Evolutionary conservation across 1,140 invertebrate genomes (phyloP), one percentile per base, ranked within the genome.

Genomic region (Camponotus floridanus): DNA sequence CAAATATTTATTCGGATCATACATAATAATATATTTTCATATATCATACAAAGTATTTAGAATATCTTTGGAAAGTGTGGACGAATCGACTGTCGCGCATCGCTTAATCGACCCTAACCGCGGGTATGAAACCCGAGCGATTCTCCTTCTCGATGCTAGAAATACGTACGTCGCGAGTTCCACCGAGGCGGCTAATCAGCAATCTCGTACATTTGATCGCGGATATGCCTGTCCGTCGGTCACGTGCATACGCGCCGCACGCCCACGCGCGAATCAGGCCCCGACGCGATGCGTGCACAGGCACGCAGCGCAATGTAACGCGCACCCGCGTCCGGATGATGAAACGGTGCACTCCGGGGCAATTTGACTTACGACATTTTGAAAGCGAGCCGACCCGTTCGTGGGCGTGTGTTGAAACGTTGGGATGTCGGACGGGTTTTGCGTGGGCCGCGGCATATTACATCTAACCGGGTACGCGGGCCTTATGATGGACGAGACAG

Each of bases 381-480:
- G 93, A 94, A 94, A 94, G 93, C 92, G 85, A 93, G 92, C 94
- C 94, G 94, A 93, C 92, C 48, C 88, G 87, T 85, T 91, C 91
- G 94, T 94, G 91, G 93, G 94, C 92, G 94, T 94, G 93, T 94
- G 94, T 94, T 94, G 94, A 94, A 94, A 94, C 92, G 93, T 93
- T 91, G 91, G 90, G 91, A 94, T 89, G 93, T 94, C 90, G 91
- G 94, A 94, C 92, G 93, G 92, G 91, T 92, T 93, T 94, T 94
- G 94, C 93, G 94, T 94, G 93, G 94, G 94, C 90, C 86, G 83
- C 71, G 90, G 90, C 91, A 91, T 92, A 94, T 94, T 94, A 94
- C 93, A 94, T 94, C 92, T 94, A 93, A 90, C 87, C 88, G 45
- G 71, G 79, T 86, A 88, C 89, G 89, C 48, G 92, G 86, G 86